phyloP scores from a whole-genome alignment of 2,113 vertebrate species.

The Limanda limanda region DNA sequence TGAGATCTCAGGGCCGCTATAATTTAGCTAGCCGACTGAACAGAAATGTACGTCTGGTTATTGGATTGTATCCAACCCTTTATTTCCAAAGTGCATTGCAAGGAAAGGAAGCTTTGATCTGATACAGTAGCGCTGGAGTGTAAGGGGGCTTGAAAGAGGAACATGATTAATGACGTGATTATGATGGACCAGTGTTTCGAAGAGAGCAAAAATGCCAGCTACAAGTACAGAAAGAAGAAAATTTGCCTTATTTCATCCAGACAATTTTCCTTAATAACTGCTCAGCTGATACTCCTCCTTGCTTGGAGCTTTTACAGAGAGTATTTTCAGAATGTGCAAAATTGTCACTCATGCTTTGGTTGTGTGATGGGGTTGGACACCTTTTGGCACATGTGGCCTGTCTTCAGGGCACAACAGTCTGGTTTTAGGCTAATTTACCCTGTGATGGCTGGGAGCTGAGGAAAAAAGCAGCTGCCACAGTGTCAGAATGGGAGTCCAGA shows the following conservation, averaged over 20 bases:
- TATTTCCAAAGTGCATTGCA: not conserved
- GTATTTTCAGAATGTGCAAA: not conserved
- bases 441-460: conserved; percentile 28
- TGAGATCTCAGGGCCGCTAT: not conserved
- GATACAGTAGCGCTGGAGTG: not conserved
- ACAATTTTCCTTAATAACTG: not conserved
- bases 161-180: conserved; percentile 3
- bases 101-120: not conserved
- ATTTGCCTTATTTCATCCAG: not conserved
- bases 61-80: not conserved
- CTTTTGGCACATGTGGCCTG: conserved; percentile 29
- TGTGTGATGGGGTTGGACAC: not conserved
- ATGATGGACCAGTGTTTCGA: not conserved
- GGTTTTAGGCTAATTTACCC: conserved; percentile 43
- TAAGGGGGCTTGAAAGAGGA: not conserved
- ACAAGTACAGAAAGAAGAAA: not conserved
- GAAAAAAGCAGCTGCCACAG: conserved; percentile 47
- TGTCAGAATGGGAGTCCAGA: conserved; percentile 48
- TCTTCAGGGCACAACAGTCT: conserved; percentile 31
- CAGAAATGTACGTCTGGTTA: not conserved
- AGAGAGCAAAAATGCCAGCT: not conserved
- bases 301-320: not conserved
- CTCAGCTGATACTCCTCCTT: not conserved
- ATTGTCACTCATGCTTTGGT: not conserved
- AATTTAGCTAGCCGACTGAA: not conserved